Evolutionary conservation across 1,140 invertebrate species (phyloP).

Genomic region (Drosophila nikananu): DNA sequence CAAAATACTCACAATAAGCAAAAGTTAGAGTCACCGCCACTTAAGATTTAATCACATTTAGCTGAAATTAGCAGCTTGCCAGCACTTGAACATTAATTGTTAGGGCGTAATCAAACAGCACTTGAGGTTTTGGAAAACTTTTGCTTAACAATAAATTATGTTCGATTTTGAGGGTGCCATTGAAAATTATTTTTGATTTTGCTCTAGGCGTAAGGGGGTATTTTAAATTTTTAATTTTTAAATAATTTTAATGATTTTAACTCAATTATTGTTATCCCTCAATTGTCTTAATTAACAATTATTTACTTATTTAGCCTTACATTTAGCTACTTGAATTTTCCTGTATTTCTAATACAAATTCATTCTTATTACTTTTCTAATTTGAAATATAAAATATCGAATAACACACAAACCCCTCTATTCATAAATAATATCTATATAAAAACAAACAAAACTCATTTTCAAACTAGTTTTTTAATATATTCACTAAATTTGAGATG

Average conservation of each 20-base stretch:
- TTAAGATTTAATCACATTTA: constrained; percentile 42
- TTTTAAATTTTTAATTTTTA: too few relatives aligned
- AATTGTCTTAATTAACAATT: background rate
- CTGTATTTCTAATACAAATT: background rate
- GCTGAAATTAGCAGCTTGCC: constrained; percentile 26
- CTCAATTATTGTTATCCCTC: too few relatives aligned
- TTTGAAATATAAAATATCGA: background rate
- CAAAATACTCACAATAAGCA: background rate
- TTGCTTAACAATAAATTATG: constrained; percentile 5
- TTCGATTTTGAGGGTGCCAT: background rate
- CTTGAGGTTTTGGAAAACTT: constrained; percentile 20
- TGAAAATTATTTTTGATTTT: background rate
- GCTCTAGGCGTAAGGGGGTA: background rate
- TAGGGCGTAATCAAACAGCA: constrained; percentile 17
- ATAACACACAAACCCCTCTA: background rate
- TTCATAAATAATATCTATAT: background rate
- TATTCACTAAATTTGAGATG: constrained; percentile 3
- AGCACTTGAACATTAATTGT: constrained; percentile 37
- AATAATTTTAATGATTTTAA: background rate
- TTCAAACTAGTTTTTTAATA: constrained; percentile 4
- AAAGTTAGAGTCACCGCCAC: constrained; percentile 23
- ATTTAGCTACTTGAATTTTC: background rate
- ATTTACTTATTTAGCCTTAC: background rate
- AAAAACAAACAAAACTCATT: background rate
- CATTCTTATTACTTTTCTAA: background rate